phyloP scores from a whole-genome alignment of 2,888 invertebrate species.

The Leptinotarsa juncta region DNA sequence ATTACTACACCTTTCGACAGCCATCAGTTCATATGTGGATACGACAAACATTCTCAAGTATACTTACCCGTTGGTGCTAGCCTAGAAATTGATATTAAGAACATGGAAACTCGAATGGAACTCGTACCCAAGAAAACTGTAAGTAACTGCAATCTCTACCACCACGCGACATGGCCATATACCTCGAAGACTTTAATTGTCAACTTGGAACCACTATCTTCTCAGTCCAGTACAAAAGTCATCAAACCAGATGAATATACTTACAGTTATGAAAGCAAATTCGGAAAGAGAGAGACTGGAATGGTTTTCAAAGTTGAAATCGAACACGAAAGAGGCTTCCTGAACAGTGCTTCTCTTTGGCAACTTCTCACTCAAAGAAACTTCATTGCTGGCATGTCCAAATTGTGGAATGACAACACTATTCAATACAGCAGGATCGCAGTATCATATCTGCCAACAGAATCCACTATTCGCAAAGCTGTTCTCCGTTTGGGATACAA shows the following conservation, averaged over 20 bases:
- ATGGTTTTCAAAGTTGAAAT: slow-evolving; percentile 69
- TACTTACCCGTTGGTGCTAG: slow-evolving; percentile 69
- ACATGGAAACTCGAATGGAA: slow-evolving; percentile 66
- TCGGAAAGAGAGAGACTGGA: slow-evolving; percentile 69
- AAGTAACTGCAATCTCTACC: slow-evolving; percentile 68
- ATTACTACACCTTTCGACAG: slow-evolving; percentile 74
- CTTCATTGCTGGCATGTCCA: slow-evolving; percentile 49
- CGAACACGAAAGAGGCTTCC: slow-evolving; percentile 68
- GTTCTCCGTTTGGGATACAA: slow-evolving; percentile 46
- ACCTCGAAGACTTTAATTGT: slow-evolving; percentile 71
- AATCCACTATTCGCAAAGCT: slow-evolving; percentile 46
- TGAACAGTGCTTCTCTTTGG: slow-evolving; percentile 61
- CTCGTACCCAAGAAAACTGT: slow-evolving; percentile 68
- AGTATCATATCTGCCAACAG: slow-evolving; percentile 62
- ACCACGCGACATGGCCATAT: slow-evolving; percentile 75
- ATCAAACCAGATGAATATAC: slow-evolving; percentile 58
- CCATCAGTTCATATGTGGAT: slow-evolving; percentile 71
- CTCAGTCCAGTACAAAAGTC: slow-evolving; percentile 67
- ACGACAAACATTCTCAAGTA: slow-evolving; percentile 72
- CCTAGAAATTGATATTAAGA: slow-evolving; percentile 67
- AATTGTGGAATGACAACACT: slow-evolving; percentile 63
- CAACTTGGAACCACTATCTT: slow-evolving; percentile 68
- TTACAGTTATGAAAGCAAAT: slow-evolving; percentile 55
- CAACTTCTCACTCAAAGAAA: slow-evolving; percentile 54
- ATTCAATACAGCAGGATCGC: slow-evolving; percentile 68